Evolutionary conservation across 1,140 invertebrate species (phyloP).

Genomic region (Neodiprion fabricii): DNA sequence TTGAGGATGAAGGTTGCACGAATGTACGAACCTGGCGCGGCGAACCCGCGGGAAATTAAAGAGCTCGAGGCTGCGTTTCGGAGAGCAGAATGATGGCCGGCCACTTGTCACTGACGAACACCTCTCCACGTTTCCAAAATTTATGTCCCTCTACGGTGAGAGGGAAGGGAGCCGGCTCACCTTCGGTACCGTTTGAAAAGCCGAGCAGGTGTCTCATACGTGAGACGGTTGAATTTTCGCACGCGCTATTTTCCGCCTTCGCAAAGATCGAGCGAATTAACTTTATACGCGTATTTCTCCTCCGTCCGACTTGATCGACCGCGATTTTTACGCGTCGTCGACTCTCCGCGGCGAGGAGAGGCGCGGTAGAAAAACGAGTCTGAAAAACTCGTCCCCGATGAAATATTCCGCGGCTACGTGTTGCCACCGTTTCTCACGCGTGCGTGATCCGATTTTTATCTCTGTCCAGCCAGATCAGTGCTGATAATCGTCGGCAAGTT

Average conservation of each 20-base stretch:
- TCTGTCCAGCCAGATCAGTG: neutral
- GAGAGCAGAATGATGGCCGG: neutral
- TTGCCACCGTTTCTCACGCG: neutral
- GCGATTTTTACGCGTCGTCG: neutral
- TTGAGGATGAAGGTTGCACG: too few relatives aligned
- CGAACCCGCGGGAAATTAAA: neutral
- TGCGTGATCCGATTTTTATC: neutral
- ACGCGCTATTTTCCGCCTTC: neutral
- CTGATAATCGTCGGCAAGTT: neutral
- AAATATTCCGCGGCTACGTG: neutral
- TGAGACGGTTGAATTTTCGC: neutral
- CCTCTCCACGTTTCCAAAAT: neutral
- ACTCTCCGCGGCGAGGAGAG: neutral
- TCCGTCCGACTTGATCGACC: neutral
- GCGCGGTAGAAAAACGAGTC: neutral
- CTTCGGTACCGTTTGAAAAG: neutral
- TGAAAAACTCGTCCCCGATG: neutral
- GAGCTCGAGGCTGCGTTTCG: neutral
- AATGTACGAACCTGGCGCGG: too few relatives aligned
- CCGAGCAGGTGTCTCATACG: conserved; percentile 1
- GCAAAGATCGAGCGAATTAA: neutral
- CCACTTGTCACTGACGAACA: neutral
- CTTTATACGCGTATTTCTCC: neutral
- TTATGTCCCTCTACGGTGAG: neutral
- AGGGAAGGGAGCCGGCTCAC: neutral